Conservation (phyloP, 2,113 vertebrate species). For the Tricholaema leucomelas region DNA sequence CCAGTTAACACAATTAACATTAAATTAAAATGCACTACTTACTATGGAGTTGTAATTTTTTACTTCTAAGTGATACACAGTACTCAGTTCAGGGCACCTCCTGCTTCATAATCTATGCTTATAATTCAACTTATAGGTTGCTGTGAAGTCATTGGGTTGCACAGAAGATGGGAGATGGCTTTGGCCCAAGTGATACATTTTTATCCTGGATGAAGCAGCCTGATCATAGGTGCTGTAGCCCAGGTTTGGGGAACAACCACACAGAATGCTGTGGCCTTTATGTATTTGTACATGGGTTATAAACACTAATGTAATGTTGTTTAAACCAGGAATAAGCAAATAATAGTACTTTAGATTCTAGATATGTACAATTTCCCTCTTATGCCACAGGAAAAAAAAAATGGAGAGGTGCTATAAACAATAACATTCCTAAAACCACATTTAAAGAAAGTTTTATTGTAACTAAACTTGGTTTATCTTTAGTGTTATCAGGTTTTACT, state of each 20-base stretch:
- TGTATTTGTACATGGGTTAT: background rate
- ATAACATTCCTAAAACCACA: background rate
- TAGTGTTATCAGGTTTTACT: background rate
- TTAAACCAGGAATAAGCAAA: conserved; percentile 7
- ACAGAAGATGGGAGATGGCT: background rate
- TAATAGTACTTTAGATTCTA: background rate
- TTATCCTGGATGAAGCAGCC: background rate
- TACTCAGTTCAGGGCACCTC: background rate
- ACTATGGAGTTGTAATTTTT: background rate
- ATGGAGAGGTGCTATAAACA: background rate
- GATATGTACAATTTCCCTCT: background rate
- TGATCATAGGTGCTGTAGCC: background rate
- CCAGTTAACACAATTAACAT: background rate
- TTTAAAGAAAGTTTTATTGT: background rate
- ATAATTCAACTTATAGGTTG: background rate
- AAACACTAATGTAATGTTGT: background rate
- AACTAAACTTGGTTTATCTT: conserved; percentile 9
- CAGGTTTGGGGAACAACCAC: background rate
- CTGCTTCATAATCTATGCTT: background rate
- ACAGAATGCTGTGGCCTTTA: background rate
- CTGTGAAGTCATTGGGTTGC: background rate
- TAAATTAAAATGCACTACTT: background rate
- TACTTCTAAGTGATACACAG: background rate
- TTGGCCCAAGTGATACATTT: background rate
- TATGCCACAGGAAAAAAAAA: background rate